Percentiles rank a stretch among this genome's conserved stretches.
phyloP scores from a whole-genome alignment of 1,140 invertebrate species.

The Ostrea denselamellosa region DNA sequence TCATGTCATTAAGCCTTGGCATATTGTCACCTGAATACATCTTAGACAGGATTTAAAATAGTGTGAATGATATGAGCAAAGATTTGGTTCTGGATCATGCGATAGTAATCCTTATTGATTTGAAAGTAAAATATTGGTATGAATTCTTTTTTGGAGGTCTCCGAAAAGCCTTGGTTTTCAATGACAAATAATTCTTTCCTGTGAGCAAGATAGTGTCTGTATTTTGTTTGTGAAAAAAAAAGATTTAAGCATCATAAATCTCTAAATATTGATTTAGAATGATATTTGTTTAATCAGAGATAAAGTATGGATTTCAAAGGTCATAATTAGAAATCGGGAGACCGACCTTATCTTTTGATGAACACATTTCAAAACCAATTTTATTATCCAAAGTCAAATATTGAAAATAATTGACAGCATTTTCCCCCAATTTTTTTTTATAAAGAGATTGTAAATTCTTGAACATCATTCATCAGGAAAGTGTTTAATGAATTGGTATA shows the following conservation, averaged over 20 bases:
- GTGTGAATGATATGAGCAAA: constrained; percentile 5
- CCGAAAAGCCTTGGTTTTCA: neutral
- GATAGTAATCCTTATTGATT: constrained; percentile 9
- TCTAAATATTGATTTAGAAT: constrained; percentile 16
- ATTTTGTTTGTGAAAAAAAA: neutral
- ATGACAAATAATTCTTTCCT: neutral
- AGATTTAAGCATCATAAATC: neutral
- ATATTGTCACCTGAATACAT: neutral
- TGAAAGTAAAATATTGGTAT: constrained; percentile 18
- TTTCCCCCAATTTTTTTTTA: neutral
- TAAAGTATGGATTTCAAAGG: constrained; percentile 8
- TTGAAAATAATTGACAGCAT: constrained; percentile 1
- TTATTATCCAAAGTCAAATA: constrained; percentile 11
- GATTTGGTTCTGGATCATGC: neutral
- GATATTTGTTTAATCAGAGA: constrained; percentile 33
- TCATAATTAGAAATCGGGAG: constrained; percentile 21
- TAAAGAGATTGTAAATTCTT: neutral
- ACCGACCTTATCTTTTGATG: constrained; percentile 16
- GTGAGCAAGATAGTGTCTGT: neutral
- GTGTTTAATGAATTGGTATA: neutral
- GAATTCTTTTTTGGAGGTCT: constrained; percentile 11
- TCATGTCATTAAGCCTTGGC: neutral
- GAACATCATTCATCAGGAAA: neutral
- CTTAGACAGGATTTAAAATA: constrained; percentile 13
- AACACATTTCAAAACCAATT: constrained; percentile 25